Conservation (phyloP, 35 echinoderm and acorn worm species). For the Hemicentrotus pulcherrimus region DNA sequence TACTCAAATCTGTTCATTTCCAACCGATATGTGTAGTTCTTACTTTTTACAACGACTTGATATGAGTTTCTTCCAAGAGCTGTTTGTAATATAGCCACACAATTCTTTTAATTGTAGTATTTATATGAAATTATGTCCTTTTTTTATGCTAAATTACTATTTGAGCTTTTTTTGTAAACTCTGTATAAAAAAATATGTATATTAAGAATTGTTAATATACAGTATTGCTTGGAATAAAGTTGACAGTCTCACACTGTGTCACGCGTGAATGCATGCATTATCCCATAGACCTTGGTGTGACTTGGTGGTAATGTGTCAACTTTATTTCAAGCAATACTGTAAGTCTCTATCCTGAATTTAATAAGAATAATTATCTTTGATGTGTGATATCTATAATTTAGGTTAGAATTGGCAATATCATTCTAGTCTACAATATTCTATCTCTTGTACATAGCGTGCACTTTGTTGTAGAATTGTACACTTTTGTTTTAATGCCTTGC, state of each 20-base stretch:
- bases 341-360: background rate
- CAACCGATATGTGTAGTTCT: background rate
- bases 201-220: background rate
- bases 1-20: background rate
- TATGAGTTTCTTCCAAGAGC: slow-evolving; percentile 1
- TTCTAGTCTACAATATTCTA: background rate
- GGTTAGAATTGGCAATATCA: background rate
- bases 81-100: background rate
- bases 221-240: no score
- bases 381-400: background rate
- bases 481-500: background rate
- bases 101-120: background rate
- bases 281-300: no score
- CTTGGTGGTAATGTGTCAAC: no score
- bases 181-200: slow-evolving; percentile 14
- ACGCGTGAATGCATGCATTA: no score
- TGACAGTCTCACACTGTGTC: no score
- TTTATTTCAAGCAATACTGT: no score
- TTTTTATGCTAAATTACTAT: background rate
- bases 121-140: background rate
- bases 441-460: background rate
- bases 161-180: background rate
- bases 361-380: background rate
- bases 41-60: background rate
- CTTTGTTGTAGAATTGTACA: background rate